Evolutionary conservation across 2,888 invertebrate species (phyloP), one percentile per base, ranked within the genome.

Genomic region (Saturnia japonica): DNA sequence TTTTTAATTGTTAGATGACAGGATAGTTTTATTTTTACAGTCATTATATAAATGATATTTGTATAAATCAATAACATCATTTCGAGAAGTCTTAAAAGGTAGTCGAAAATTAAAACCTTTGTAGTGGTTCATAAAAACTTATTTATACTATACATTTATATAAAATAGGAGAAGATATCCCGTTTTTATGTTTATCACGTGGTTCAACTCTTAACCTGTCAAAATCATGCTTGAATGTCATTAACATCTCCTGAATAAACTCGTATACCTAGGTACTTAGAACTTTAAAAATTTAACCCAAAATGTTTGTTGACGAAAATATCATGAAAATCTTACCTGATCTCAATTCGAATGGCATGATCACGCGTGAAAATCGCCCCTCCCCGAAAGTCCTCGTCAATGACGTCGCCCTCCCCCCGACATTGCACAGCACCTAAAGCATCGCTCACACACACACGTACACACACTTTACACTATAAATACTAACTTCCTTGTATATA

Each of bases 311-410:
- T 25, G 28, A 11, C 14, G 25, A 60, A 54, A 54, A 60, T 28
- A 60, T 0, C 57, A 75, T 84, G 81, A 83, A 85, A 87, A 83
- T 82, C 90, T 89, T 84, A 93, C 93, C 93, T 93, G 93, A 86
- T 93, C 92, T 90, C 87, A 86, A 81, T 82, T 93, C 93, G 89
- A 89, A 93, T 83, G 93, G 93, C 93, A 93, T 93, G 88, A 86
- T 88, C 85, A 88, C 85, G 86, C 87, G 89, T 88, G 86, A 85
- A 88, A 85, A 84, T 81, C 86, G 86, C 88, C 89, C 89, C 88
- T 87, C 88, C 88, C 86, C 83, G 85, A 82, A 85, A 84, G 81
- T 74, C 82, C 79, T 84, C 78, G 88, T 91, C 91, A 91, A 89
- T 87, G 87, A 80, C 80, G 77, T 85, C 85, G 84, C 82, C 85